A percentile compares a stretch with the other conserved stretches of the same genome.
These are phyloP conservation scores for Metellina segmentata DNA, from an alignment of 2,888 invertebrate genomes.

Conservation along the genomic window DNA sequence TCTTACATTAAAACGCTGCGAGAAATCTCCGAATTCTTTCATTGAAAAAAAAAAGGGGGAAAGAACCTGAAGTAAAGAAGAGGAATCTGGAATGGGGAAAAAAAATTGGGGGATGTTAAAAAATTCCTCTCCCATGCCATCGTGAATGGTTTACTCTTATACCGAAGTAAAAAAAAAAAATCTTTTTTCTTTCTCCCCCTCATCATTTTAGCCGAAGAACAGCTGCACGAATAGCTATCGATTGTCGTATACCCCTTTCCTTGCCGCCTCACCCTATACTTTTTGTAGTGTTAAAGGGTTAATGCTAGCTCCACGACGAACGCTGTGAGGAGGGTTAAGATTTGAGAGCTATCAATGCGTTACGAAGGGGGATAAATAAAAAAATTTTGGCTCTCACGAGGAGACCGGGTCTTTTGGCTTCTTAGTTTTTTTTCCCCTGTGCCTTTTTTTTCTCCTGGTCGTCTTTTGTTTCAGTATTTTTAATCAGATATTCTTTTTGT, in stretches of 20 bases:
- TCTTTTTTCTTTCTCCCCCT: constrained; percentile 3
- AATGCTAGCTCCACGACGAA: constrained; percentile 56
- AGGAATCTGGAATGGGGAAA: neutral
- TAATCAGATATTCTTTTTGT: constrained; percentile 43
- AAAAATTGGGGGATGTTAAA: constrained; percentile 26
- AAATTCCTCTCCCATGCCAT: constrained; percentile 30
- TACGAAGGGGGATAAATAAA: constrained; percentile 23
- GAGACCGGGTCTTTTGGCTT: constrained; percentile 5
- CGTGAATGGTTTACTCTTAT: constrained; percentile 19
- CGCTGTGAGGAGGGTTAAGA: constrained; percentile 18
- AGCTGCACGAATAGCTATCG: constrained; percentile 69
- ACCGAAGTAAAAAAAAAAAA: constrained; percentile 36
- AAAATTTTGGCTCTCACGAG: constrained; percentile 59
- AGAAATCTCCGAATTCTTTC: constrained; percentile 17
- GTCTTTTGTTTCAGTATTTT: constrained; percentile 38
- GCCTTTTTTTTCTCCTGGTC: constrained; percentile 37
- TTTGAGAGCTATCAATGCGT: constrained; percentile 56
- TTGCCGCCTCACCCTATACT: constrained; percentile 43
- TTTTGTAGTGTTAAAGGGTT: constrained; percentile 68
- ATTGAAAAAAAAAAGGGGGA: constrained; percentile 25
- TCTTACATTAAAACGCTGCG: constrained; percentile 17
- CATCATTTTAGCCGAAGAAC: constrained; percentile 36
- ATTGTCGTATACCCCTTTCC: constrained; percentile 57
- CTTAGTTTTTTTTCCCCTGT: constrained; percentile 13
- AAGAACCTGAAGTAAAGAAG: constrained; percentile 11